phyloP scores from a whole-genome alignment of 2,797 vertebrate genomes.

The Notoglanidium macrostoma region DNA sequence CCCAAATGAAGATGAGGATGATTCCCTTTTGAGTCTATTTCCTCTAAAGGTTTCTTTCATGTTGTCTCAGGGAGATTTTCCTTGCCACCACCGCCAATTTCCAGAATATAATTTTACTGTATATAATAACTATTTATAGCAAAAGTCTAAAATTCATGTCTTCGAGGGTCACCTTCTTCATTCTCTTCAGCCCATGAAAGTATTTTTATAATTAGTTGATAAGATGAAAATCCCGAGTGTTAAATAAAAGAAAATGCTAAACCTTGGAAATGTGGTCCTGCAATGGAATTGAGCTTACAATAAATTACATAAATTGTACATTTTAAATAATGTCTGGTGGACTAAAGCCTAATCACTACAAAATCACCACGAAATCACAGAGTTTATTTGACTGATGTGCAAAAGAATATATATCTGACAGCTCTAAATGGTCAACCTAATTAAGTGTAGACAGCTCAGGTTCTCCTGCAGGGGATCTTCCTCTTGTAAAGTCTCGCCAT shows the following conservation, averaged over 20 bases:
- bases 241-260: neutral
- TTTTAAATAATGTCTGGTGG: neutral
- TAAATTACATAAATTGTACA: neutral
- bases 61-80: no score
- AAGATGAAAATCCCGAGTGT: neutral
- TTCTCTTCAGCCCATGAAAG: neutral
- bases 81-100: no score
- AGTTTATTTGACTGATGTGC: constrained; percentile 19
- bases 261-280: neutral
- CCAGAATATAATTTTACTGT: neutral
- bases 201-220: constrained; percentile 2
- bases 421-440: neutral
- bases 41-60: no score
- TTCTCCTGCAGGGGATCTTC: neutral
- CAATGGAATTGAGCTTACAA: neutral
- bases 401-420: neutral
- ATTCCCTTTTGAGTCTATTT: no score
- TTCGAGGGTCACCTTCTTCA: neutral
- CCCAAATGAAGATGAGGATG: no score
- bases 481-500: constrained; percentile 12
- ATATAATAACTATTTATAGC: neutral
- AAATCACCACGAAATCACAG: no score
- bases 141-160: neutral
- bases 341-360: neutral
- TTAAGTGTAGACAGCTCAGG: neutral